Conservation (phyloP, 2,888 invertebrate species). For the Pandemis corylana region DNA sequence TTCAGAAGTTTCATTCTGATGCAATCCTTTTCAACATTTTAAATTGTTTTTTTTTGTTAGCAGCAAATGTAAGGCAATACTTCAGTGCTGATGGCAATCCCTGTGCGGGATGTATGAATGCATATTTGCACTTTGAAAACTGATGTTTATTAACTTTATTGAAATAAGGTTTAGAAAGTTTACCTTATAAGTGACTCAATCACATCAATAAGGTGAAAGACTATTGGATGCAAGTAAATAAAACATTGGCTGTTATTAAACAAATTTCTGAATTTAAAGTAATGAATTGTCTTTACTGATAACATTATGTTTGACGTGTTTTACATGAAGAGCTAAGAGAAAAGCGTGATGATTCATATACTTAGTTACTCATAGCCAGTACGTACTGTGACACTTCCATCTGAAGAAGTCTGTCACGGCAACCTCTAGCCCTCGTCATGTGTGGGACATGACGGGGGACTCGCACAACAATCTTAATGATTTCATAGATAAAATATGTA, state of each 20-base stretch:
- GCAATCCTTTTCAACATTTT: neutral
- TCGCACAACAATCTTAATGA: slow-evolving; percentile 62
- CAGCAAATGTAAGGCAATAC: neutral
- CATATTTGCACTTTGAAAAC: neutral
- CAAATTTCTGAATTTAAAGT: slow-evolving; percentile 17
- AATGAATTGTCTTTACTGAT: slow-evolving; percentile 15
- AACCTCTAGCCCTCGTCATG: slow-evolving; percentile 24
- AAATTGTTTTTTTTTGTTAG: neutral
- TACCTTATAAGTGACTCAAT: neutral
- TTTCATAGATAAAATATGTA: slow-evolving; percentile 70
- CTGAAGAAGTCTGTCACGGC: neutral
- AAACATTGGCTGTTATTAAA: neutral
- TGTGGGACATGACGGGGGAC: slow-evolving; percentile 57
- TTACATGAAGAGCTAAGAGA: slow-evolving; percentile 33
- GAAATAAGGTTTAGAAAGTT: neutral
- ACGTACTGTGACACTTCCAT: neutral
- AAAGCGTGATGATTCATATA: slow-evolving; percentile 38
- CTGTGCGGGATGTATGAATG: neutral
- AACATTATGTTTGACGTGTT: slow-evolving; percentile 18
- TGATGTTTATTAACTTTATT: neutral
- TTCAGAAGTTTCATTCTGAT: neutral
- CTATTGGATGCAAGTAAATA: neutral
- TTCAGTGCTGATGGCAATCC: neutral
- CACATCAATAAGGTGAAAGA: neutral
- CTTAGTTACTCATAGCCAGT: slow-evolving; percentile 12